phyloP scores from a whole-genome alignment of 2,797 vertebrate genomes.

The Pipistrellus nathusii region DNA sequence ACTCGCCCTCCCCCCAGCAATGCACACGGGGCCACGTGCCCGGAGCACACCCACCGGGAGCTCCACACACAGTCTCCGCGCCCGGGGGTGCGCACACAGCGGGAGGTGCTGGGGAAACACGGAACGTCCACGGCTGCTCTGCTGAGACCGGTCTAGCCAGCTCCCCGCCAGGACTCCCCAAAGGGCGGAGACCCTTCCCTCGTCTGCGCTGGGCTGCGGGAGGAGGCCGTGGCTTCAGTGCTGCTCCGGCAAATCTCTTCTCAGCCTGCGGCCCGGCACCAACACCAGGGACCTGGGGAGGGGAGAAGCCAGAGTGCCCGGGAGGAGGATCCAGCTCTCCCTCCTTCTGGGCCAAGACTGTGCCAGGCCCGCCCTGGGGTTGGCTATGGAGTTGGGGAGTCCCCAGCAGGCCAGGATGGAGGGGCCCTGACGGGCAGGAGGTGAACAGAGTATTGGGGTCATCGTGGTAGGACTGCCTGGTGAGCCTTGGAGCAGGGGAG shows the following conservation, averaged over 20 bases:
- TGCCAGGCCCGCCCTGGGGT: not conserved
- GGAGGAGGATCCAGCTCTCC: not conserved
- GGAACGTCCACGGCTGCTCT: accelerated
- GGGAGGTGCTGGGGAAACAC: not conserved
- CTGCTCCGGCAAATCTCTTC: not conserved
- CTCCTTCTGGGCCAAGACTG: not conserved
- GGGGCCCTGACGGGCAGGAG: not conserved
- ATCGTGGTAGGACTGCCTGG: not conserved
- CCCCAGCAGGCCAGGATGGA: not conserved
- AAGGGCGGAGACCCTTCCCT: not conserved
- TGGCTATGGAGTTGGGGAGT: not conserved
- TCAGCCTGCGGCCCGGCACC: not conserved
- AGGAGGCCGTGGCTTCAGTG: accelerated
- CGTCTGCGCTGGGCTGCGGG: not conserved
- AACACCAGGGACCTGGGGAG: not conserved
- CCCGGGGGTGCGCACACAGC: too few species aligned
- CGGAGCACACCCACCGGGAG: not conserved
- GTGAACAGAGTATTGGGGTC: not conserved
- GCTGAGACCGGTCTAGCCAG: not conserved
- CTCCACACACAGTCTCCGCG: accelerated
- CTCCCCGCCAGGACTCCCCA: not conserved
- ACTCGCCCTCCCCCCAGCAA: not conserved
- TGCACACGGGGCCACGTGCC: not conserved
- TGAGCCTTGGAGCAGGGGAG: not conserved
- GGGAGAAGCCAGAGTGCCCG: not conserved